phyloP scores from a whole-genome alignment of 2,797 vertebrate species.

The Peromyscus nudipes region DNA sequence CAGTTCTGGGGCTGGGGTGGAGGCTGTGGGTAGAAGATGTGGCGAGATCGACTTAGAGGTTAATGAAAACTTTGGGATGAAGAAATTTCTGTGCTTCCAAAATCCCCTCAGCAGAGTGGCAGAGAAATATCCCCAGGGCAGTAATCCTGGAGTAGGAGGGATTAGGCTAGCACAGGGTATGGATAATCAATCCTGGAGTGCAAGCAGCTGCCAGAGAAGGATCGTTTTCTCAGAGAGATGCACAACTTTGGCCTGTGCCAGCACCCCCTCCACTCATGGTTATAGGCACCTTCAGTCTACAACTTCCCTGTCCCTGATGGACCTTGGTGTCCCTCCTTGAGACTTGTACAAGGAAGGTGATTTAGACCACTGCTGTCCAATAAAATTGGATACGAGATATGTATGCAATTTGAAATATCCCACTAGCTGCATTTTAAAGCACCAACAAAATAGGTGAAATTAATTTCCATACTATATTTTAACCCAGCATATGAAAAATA shows the following conservation, averaged over 20 bases:
- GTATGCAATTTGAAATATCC: not conserved
- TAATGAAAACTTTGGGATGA: not conserved
- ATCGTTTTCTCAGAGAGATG: not conserved
- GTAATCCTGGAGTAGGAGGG: not conserved
- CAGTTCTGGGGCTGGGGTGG: fast-evolving
- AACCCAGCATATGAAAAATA: slow-evolving; percentile 22
- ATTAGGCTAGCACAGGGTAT: not conserved
- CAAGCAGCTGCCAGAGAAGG: not conserved
- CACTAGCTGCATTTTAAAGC: not conserved
- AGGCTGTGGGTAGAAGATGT: not conserved
- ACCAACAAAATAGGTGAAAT: slow-evolving; percentile 23
- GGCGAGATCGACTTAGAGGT: not conserved
- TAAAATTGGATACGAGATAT: not conserved
- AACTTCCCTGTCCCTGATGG: not conserved
- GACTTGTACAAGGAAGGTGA: not conserved
- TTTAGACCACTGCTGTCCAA: not conserved
- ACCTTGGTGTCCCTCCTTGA: not conserved
- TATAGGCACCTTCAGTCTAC: not conserved
- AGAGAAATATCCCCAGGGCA: not conserved
- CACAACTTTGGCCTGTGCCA: not conserved
- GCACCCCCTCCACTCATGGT: not conserved
- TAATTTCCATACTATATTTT: slow-evolving; percentile 4
- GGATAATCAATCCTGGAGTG: not conserved
- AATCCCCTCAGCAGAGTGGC: not conserved
- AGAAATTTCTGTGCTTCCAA: not conserved